Conservation (phyloP, 2,113 vertebrate genomes). For the Pseudonaja textilis region DNA sequence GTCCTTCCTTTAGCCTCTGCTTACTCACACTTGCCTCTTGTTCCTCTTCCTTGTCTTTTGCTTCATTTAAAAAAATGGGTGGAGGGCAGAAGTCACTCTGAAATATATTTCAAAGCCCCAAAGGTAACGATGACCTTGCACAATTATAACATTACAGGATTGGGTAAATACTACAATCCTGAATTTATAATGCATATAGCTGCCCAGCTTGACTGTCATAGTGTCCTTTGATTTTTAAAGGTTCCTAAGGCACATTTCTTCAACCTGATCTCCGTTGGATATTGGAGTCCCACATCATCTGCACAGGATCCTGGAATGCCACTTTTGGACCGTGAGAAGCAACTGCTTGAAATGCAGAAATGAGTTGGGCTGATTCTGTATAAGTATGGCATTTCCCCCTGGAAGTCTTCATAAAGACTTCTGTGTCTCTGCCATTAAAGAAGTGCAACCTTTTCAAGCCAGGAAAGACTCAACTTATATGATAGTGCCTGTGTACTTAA, state of each 20-base stretch:
- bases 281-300: not conserved
- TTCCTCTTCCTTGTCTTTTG: constrained; percentile 6
- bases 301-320: not conserved
- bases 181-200: not conserved
- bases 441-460: not conserved
- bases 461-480: not conserved
- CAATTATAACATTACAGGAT: not conserved
- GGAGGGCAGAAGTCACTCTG: not conserved
- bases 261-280: not conserved
- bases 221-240: not conserved
- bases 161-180: not conserved
- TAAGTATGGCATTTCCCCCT: not conserved
- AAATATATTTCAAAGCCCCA: not conserved
- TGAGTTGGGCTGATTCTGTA: not conserved
- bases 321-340: not conserved
- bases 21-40: constrained; percentile 1
- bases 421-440: not conserved
- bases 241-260: not conserved
- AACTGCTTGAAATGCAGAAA: not conserved
- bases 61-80: not conserved
- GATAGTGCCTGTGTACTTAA: not conserved
- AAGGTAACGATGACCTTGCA: not conserved
- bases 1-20: not conserved
- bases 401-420: not conserved
- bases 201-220: not conserved